A percentile compares a stretch with the other conserved stretches of the same genome.
Conservation (phyloP, 2,888 invertebrate species). For the Leuctra nigra region DNA sequence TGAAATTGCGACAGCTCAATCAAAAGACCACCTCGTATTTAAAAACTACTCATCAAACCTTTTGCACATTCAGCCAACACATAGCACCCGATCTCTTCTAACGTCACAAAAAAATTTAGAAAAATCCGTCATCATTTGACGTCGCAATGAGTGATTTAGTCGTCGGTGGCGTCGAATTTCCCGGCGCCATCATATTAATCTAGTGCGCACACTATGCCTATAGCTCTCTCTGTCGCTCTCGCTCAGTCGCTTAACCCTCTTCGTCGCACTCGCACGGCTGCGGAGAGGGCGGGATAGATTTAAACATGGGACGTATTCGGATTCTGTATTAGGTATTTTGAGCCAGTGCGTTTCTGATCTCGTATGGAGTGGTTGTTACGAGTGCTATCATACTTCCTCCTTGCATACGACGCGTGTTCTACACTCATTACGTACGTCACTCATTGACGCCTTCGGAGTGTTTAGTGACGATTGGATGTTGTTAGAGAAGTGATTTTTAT, state of each 20-base stretch:
- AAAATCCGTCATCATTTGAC: too few species aligned
- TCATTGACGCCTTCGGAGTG: slow-evolving; percentile 1
- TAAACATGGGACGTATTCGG: slow-evolving; percentile 11
- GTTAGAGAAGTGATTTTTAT: slow-evolving; percentile 4
- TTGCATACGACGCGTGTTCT: neutral
- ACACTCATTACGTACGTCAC: neutral
- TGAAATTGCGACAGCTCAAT: too few species aligned
- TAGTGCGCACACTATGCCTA: slow-evolving; percentile 1
- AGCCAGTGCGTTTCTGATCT: slow-evolving; percentile 16
- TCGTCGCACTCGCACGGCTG: neutral
- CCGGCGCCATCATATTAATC: too few species aligned
- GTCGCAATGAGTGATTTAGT: too few species aligned
- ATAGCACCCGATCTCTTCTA: too few species aligned
- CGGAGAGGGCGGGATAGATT: slow-evolving; percentile 17
- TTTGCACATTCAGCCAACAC: too few species aligned
- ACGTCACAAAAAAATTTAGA: too few species aligned
- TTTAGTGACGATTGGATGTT: slow-evolving; percentile 5
- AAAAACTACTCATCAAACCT: too few species aligned
- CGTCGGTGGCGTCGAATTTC: too few species aligned
- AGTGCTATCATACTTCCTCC: neutral
- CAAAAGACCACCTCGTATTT: too few species aligned
- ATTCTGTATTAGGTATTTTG: slow-evolving; percentile 16
- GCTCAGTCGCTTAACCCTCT: slow-evolving; percentile 3
- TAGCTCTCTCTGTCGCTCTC: neutral
- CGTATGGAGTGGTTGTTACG: slow-evolving; percentile 7